These are phyloP conservation scores for Eueremaeus valkanovi DNA, from an alignment of 2,888 invertebrate genomes.

Conservation along the genomic window DNA sequence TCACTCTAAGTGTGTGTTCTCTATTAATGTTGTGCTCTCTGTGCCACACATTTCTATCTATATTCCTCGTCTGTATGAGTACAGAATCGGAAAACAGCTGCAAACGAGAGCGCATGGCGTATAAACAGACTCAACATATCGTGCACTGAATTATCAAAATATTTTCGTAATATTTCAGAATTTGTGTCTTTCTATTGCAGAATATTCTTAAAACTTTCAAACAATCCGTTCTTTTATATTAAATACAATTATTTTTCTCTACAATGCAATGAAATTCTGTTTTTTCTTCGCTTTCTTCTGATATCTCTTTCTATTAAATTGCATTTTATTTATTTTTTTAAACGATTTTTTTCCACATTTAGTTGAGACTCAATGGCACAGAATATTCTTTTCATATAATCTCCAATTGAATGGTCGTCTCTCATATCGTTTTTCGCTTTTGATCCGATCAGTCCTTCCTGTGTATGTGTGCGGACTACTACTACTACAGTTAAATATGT, in stretches of 20 bases:
- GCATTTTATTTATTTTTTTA: not conserved
- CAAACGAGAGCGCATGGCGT: conserved; percentile 10
- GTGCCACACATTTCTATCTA: not conserved
- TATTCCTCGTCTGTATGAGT: not conserved
- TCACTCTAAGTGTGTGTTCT: not conserved
- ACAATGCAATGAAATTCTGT: not conserved
- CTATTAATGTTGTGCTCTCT: not conserved
- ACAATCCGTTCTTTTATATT: not conserved
- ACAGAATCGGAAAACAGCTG: conserved; percentile 13
- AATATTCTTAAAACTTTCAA: not conserved
- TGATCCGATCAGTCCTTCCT: not conserved
- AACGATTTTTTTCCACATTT: not conserved
- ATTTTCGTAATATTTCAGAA: not conserved
- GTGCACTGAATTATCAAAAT: conserved; percentile 5
- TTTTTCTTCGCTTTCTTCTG: not conserved
- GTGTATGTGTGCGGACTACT: not conserved
- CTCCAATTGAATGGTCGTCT: not conserved
- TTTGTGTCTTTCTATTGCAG: not conserved
- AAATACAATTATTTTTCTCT: not conserved
- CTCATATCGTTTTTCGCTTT: not conserved
- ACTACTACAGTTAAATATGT: not conserved
- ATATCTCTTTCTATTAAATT: not conserved
- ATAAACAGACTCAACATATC: not conserved
- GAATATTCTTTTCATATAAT: too few relatives aligned
- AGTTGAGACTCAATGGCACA: not conserved